These are phyloP conservation scores for Whitmania pigra DNA, from an alignment of 1,140 invertebrate genomes.

Conservation along the genomic window DNA sequence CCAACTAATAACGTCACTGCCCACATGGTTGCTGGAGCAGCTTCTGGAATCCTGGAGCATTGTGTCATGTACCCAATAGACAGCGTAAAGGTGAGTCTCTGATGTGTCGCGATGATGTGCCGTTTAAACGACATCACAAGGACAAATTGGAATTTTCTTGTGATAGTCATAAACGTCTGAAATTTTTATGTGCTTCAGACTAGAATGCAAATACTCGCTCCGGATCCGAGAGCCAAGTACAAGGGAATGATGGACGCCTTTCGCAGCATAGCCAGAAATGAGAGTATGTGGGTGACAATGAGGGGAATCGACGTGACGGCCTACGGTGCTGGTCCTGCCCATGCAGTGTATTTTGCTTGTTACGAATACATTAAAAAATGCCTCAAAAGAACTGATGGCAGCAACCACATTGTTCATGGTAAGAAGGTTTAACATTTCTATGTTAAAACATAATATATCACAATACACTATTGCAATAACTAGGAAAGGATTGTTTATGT, in stretches of 20 bases:
- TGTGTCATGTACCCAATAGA: slow-evolving; percentile 95
- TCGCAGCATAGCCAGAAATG: slow-evolving; percentile 70
- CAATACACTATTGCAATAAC: too few relatives aligned
- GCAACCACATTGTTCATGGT: slow-evolving; percentile 36
- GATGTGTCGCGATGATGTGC: neutral
- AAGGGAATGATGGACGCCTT: slow-evolving; percentile 62
- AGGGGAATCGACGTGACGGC: slow-evolving; percentile 85
- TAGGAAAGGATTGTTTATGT: too few relatives aligned
- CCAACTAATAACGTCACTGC: slow-evolving; percentile 10
- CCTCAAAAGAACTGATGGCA: slow-evolving; percentile 47
- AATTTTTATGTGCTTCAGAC: slow-evolving; percentile 54
- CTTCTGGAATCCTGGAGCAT: slow-evolving; percentile 94
- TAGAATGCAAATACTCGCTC: slow-evolving; percentile 79
- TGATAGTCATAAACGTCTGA: too few relatives aligned
- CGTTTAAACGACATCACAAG: too few relatives aligned
- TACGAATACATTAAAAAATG: slow-evolving; percentile 84
- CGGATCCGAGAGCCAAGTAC: slow-evolving; percentile 58
- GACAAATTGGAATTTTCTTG: too few relatives aligned
- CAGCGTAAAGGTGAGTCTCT: slow-evolving; percentile 68
- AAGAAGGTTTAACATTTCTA: neutral
- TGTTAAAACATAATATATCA: too few relatives aligned
- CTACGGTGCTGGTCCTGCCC: slow-evolving; percentile 85
- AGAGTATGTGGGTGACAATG: slow-evolving; percentile 76
- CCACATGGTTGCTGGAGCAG: slow-evolving; percentile 62
- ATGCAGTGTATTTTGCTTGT: slow-evolving; percentile 93